Evolutionary conservation across 2,888 invertebrate species (phyloP).

Genomic region (Nomada ferruginata): DNA sequence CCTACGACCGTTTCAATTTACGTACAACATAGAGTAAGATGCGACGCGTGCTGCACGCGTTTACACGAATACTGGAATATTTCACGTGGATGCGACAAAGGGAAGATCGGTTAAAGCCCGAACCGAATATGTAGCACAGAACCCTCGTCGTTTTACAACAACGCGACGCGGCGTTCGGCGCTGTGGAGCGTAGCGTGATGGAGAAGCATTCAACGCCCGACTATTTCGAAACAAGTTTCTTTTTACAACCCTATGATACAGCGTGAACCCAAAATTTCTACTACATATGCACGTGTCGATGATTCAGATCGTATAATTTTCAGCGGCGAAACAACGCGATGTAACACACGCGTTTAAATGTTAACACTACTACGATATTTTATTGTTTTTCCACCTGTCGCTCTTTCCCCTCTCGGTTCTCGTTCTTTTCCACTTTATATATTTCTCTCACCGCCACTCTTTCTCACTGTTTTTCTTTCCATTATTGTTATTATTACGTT

Average conservation of each 20-base stretch:
- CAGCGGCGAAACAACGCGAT: background rate
- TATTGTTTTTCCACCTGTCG: background rate
- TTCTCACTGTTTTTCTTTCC: background rate
- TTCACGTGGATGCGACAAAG: background rate
- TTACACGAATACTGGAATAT: slow-evolving; percentile 25
- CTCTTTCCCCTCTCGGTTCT: background rate
- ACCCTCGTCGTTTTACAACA: background rate
- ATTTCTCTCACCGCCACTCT: background rate
- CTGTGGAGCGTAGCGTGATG: background rate
- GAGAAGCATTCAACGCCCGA: slow-evolving; percentile 1
- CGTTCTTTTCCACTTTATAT: background rate
- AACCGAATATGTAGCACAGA: background rate
- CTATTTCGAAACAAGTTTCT: slow-evolving; percentile 23
- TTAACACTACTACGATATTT: slow-evolving; percentile 14
- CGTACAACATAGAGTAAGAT: slow-evolving; percentile 22
- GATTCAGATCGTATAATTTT: background rate
- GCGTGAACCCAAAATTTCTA: slow-evolving; percentile 12
- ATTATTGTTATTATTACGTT: slow-evolving; percentile 12
- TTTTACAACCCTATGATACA: slow-evolving; percentile 29
- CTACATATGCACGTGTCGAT: slow-evolving; percentile 6
- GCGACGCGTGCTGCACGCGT: background rate
- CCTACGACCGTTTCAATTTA: slow-evolving; percentile 45
- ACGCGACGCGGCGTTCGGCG: background rate
- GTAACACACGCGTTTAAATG: slow-evolving; percentile 15
- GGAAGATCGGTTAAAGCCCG: background rate